Percentiles rank a stretch among this genome's conserved stretches.
phyloP scores from a whole-genome alignment of 1,140 invertebrate genomes.

The Eufriesea mexicana region DNA sequence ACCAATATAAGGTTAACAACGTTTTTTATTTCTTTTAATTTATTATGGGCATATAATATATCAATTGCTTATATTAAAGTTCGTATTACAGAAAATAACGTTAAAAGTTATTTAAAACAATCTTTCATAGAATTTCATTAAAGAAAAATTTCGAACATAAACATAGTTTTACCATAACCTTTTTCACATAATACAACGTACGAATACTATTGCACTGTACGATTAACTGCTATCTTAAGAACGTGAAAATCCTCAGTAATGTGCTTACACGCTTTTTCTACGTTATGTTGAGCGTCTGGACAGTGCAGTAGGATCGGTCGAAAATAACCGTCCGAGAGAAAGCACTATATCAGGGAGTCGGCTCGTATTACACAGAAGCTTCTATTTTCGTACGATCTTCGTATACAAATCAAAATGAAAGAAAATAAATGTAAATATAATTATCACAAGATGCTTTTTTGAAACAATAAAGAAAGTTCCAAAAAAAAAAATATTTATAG shows the following conservation, averaged over 20 bases:
- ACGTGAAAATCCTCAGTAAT: conserved; percentile 31
- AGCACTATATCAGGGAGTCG: conserved; percentile 80
- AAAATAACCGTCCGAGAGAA: conserved; percentile 77
- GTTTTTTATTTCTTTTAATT: background rate
- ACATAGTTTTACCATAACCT: conserved; percentile 10
- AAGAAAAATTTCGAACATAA: background rate
- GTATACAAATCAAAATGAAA: conserved; percentile 29
- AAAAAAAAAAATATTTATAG: background rate
- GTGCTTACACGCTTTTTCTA: conserved; percentile 45
- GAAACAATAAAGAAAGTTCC: background rate
- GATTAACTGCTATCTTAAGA: conserved; percentile 26
- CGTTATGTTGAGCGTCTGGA: conserved; percentile 44
- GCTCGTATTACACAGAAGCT: conserved; percentile 76
- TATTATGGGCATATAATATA: background rate
- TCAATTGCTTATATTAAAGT: background rate
- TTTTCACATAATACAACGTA: background rate
- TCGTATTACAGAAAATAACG: background rate
- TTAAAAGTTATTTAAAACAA: background rate
- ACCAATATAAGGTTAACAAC: background rate
- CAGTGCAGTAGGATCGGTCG: conserved; percentile 34
- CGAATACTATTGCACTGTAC: background rate
- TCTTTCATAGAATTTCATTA: background rate
- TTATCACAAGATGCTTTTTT: background rate
- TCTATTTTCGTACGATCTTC: conserved; percentile 71
- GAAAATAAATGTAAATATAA: conserved; percentile 29